Evolutionary conservation across 2,797 vertebrate genomes (phyloP), one percentile per base, ranked within the genome.

Genomic region (Holocentrus rufus): DNA sequence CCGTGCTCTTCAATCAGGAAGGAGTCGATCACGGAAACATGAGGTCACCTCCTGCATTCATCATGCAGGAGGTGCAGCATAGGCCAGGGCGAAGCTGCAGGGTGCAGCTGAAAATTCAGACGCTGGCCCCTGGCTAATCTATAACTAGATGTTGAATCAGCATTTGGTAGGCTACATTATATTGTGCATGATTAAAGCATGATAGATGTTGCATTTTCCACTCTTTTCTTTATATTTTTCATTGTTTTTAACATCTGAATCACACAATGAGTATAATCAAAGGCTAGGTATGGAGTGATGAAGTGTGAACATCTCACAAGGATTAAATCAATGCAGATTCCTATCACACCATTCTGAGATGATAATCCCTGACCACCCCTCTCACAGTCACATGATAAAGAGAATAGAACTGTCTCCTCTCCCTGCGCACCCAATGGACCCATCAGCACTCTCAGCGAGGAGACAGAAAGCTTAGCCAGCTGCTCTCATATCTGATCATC

Each of bases 401-500:
- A 57, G 72, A 27, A 31, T 18, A 36, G 52, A 69, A 7, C 11
- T 34, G 31, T 0, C 39, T 85, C 69, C 23, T 59, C 47, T 50
- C 27, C 25, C 44, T 20, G 54, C 44, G 22, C 27, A 81, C 54
- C 60, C 70, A 34, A 65, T 17, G 55, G 65, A 76, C 18, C 25
- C 54, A 59, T 50, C 30, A 17, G 44, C 50, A 20, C 56, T 58
- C 61, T 65, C 62, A 69, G 18, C 18, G 66, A 77, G 69, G 64
- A 86, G 39, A 73, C 85, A 69, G 65, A 81, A 54, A 79, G 81
- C 74, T 74, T 22, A 73, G 72, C 77, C 64, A 79, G 79, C 66
- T 58, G 20, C 53, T 65, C 78, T 82, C 73, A 2, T 83, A 89
- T 89, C 87, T 85, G 87, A 91, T 89, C 77, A 87, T 89, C 87